phyloP scores from a whole-genome alignment of 2,797 vertebrate species.

The Lagodon rhomboides region DNA sequence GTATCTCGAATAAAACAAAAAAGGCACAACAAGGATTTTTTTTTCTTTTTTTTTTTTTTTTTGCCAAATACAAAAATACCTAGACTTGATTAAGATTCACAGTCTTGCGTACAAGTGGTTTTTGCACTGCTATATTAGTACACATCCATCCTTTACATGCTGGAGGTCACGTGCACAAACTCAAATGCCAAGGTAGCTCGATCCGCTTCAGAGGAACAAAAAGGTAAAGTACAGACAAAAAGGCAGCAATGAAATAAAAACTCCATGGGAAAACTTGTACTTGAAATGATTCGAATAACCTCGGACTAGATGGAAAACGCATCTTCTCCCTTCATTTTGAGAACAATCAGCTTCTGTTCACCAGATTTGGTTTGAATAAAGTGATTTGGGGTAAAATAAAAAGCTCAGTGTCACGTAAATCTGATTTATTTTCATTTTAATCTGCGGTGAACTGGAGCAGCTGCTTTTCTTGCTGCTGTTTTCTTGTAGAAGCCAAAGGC shows the following conservation, averaged over 20 bases:
- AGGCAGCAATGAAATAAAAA: slow-evolving; percentile 26
- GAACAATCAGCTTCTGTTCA: slow-evolving; percentile 3
- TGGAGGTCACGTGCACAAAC: slow-evolving; percentile 79
- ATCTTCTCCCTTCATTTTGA: slow-evolving; percentile 21
- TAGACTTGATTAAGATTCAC: slow-evolving; percentile 82
- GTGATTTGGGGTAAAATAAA: neutral
- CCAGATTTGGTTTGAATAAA: slow-evolving; percentile 8
- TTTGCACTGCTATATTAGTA: slow-evolving; percentile 83
- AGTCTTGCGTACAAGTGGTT: slow-evolving; percentile 93
- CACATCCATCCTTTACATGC: slow-evolving; percentile 55
- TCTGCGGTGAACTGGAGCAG: neutral
- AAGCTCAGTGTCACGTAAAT: neutral
- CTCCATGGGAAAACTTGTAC: neutral
- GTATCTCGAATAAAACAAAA: slow-evolving; percentile 46
- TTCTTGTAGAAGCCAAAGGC: neutral
- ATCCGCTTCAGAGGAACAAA: slow-evolving; percentile 53
- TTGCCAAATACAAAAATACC: slow-evolving; percentile 69
- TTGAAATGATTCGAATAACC: slow-evolving; percentile 21
- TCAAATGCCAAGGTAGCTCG: slow-evolving; percentile 66
- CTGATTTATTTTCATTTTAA: slow-evolving; percentile 2
- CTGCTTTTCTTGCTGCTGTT: neutral
- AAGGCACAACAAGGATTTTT: slow-evolving; percentile 44
- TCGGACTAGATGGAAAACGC: slow-evolving; percentile 14
- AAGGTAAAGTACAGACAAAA: slow-evolving; percentile 27
- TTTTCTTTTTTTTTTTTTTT: slow-evolving; percentile 25